Conservation (phyloP, 2,888 invertebrate species). For the Ommatoiulus sabulosus region DNA sequence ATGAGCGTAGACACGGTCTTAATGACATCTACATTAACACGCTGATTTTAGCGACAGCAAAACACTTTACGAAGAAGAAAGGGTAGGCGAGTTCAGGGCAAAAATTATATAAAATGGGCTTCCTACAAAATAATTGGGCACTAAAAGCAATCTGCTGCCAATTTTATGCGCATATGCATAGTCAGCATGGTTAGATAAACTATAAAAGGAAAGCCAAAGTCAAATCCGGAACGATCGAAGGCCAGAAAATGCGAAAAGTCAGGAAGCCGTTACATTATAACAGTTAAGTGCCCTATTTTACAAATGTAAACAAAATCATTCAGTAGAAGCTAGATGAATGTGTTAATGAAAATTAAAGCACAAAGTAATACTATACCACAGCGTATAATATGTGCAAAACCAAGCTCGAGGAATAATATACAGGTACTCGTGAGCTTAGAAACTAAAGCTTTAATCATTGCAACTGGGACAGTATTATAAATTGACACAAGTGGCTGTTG, state of each 20-base stretch:
- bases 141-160: neutral
- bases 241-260: neutral
- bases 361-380: neutral
- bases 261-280: neutral
- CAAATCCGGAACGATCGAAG: neutral
- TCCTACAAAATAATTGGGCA: conserved; percentile 2
- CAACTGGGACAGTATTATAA: too few relatives aligned
- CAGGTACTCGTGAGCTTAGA: too few relatives aligned
- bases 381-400: neutral
- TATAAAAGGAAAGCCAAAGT: neutral
- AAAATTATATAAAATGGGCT: neutral
- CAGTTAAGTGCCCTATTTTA: neutral
- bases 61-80: neutral
- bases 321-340: neutral
- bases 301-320: neutral
- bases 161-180: conserved; percentile 2
- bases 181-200: conserved; percentile 35
- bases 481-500: too few relatives aligned
- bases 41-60: conserved; percentile 16
- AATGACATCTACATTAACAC: conserved; percentile 11
- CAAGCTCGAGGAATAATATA: too few relatives aligned
- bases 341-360: neutral
- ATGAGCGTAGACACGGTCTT: neutral
- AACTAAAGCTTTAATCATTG: too few relatives aligned
- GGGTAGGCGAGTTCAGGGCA: neutral